A percentile compares a stretch with the other conserved stretches of the same genome.
Conservation (phyloP, 1,140 invertebrate genomes). For the Rhagoletis pomonella region DNA sequence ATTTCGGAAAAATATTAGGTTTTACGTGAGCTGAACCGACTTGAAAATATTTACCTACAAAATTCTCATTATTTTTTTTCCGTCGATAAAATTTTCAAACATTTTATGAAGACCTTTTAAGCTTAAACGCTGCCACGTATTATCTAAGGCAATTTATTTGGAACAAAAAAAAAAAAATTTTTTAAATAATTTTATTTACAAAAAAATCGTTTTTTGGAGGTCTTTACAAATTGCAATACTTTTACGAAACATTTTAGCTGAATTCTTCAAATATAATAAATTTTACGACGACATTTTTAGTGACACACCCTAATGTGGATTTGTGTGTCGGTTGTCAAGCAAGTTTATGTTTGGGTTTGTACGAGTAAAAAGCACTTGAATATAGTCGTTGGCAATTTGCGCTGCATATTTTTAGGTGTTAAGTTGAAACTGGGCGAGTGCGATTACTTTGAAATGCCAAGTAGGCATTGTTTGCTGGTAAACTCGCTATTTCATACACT, state of each 20-base stretch:
- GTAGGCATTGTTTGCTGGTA: constrained; percentile 38
- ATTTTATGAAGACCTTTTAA: no score
- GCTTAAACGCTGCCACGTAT: no score
- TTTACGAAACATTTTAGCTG: no score
- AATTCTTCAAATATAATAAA: no score
- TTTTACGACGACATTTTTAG: neutral
- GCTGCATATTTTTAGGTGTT: constrained; percentile 52
- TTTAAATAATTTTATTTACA: neutral
- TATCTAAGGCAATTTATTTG: no score
- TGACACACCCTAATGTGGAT: neutral
- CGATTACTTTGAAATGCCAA: constrained; percentile 51
- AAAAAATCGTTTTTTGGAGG: neutral
- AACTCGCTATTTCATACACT: constrained; percentile 25
- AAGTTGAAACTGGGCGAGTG: constrained; percentile 34
- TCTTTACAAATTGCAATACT: neutral
- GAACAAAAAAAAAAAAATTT: neutral
- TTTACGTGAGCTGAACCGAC: no score
- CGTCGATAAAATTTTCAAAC: no score
- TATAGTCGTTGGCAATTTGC: constrained; percentile 47
- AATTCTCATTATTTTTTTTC: no score
- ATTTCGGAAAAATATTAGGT: no score
- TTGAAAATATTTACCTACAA: no score
- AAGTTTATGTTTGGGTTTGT: neutral
- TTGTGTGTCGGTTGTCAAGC: neutral
- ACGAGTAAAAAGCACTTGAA: constrained; percentile 5